Percentiles rank a stretch among this genome's conserved stretches.
phyloP scores from a whole-genome alignment of 1,140 invertebrate species.

The Steinernema feltiae region DNA sequence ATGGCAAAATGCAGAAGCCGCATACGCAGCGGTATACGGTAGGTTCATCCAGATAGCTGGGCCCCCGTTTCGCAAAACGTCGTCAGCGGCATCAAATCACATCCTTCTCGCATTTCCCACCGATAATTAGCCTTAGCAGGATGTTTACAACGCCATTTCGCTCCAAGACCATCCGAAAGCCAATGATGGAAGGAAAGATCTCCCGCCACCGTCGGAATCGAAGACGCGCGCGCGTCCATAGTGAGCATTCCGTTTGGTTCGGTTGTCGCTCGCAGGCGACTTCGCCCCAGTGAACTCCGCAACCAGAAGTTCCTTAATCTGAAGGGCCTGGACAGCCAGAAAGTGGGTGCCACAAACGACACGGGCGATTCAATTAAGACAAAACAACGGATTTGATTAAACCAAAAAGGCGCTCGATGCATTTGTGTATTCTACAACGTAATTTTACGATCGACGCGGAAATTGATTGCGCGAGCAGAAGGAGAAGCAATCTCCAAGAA shows the following conservation, averaged over 20 bases:
- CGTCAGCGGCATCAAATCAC: neutral
- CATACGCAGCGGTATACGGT: neutral
- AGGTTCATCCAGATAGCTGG: too few species aligned
- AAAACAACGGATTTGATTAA: constrained; percentile 3
- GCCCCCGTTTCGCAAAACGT: neutral
- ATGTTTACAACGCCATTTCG: neutral
- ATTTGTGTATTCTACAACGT: neutral
- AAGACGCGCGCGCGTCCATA: neutral
- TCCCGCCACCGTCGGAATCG: neutral
- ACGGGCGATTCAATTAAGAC: neutral
- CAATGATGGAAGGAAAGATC: neutral
- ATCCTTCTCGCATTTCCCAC: neutral
- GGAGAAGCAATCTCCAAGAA: too few species aligned
- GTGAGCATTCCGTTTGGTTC: neutral
- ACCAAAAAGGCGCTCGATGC: neutral
- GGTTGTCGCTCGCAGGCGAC: neutral
- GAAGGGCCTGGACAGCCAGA: neutral
- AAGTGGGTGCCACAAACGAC: constrained; percentile 5
- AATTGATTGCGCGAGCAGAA: neutral
- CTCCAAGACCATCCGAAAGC: neutral
- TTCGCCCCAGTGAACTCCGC: neutral
- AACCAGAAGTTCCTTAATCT: neutral
- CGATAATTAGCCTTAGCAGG: neutral
- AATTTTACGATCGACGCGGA: constrained; percentile 6
- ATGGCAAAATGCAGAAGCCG: neutral